These are phyloP conservation scores for Paedocypris sp. DNA, from an alignment of 2,113 vertebrate genomes.

Conservation along the genomic window DNA sequence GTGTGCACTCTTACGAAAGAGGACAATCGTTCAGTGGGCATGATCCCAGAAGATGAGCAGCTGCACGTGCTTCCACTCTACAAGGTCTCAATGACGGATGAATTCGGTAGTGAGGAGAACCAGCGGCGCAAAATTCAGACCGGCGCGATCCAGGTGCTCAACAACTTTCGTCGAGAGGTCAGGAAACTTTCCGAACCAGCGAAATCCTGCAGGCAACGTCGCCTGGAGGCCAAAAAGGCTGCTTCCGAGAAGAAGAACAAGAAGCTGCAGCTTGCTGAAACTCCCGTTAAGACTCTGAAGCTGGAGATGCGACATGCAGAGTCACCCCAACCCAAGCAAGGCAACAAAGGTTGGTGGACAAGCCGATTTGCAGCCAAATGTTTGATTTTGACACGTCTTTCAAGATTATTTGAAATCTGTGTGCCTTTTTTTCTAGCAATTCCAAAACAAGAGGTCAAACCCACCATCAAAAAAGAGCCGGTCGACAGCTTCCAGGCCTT, in stretches of 20 bases:
- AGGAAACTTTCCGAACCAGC: slow-evolving; percentile 87
- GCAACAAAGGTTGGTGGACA: slow-evolving; percentile 55
- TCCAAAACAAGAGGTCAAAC: slow-evolving; percentile 75
- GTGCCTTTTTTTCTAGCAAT: slow-evolving; percentile 45
- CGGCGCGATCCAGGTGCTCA: slow-evolving; percentile 88
- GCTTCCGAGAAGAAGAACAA: slow-evolving; percentile 90
- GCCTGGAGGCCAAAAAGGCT: slow-evolving; percentile 84
- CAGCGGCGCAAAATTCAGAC: slow-evolving; percentile 81
- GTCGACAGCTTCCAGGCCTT: slow-evolving; percentile 67
- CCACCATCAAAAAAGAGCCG: slow-evolving; percentile 76
- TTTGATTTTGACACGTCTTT: too few species aligned
- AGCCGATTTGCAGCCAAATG: not conserved
- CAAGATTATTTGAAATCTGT: not conserved
- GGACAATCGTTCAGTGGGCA: slow-evolving; percentile 83
- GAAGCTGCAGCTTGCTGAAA: slow-evolving; percentile 78
- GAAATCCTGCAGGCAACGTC: slow-evolving; percentile 89
- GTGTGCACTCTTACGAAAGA: slow-evolving; percentile 96
- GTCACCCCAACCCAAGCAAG: slow-evolving; percentile 49
- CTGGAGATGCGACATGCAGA: slow-evolving; percentile 51
- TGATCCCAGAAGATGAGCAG: slow-evolving; percentile 84
- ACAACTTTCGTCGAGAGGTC: slow-evolving; percentile 83
- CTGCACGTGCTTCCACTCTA: slow-evolving; percentile 93
- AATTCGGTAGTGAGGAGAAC: slow-evolving; percentile 84
- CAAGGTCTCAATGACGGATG: slow-evolving; percentile 76
- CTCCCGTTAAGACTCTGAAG: slow-evolving; percentile 75